These are phyloP conservation scores for Brachionus rotundiformis DNA, from an alignment of 1,140 invertebrate species.

Conservation along the genomic window DNA sequence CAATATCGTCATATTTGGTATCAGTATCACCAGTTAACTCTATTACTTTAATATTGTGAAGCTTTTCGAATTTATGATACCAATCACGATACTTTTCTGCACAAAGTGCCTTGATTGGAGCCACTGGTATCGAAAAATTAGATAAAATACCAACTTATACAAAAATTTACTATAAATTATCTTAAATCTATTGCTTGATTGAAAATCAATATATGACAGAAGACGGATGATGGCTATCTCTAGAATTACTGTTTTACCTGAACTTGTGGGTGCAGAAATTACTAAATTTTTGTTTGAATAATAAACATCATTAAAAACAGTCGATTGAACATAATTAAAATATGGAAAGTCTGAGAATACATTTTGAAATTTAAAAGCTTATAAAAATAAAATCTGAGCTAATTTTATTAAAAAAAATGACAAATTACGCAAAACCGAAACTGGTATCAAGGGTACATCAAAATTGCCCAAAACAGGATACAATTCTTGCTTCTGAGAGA, in stretches of 20 bases:
- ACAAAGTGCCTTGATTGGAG: constrained; percentile 78
- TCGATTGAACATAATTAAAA: constrained; percentile 75
- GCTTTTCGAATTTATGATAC: constrained; percentile 70
- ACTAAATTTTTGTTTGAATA: constrained; percentile 73
- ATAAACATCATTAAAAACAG: constrained; percentile 70
- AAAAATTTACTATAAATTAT: constrained; percentile 70
- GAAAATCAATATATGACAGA: constrained; percentile 56
- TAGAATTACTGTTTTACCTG: constrained; percentile 79
- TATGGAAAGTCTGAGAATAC: constrained; percentile 69
- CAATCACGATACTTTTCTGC: constrained; percentile 73
- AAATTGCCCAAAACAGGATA: not conserved
- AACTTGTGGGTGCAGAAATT: constrained; percentile 76
- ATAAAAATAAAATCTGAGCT: constrained; percentile 36
- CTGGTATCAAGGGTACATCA: constrained; percentile 53
- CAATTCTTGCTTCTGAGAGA: not conserved
- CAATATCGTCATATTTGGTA: constrained; percentile 67
- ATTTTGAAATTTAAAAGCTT: constrained; percentile 7
- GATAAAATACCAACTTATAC: not conserved
- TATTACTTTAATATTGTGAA: constrained; percentile 69
- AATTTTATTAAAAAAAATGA: not conserved
- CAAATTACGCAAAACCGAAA: not conserved
- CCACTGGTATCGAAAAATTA: constrained; percentile 69
- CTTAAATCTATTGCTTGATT: constrained; percentile 67
- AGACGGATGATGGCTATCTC: constrained; percentile 75
- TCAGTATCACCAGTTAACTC: constrained; percentile 77